phyloP scores from a whole-genome alignment of 2,113 vertebrate genomes.

The Promerops cafer region DNA sequence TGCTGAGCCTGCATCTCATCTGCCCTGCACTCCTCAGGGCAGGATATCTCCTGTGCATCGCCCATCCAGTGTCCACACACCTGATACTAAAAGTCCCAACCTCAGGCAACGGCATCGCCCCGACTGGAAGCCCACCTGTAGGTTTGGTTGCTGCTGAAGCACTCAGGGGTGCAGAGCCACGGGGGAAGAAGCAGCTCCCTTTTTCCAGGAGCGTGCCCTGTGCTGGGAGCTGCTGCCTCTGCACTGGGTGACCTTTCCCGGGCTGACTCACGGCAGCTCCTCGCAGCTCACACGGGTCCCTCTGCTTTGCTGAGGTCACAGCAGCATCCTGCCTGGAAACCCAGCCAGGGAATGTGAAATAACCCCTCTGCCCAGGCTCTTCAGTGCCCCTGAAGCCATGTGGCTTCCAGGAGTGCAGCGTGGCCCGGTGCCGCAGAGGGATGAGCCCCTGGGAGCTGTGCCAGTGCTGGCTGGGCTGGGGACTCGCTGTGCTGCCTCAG shows the following conservation, averaged over 20 bases:
- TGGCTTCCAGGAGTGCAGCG: neutral
- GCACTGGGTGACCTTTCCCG: neutral
- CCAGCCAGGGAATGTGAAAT: neutral
- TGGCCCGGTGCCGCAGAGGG: fast-evolving
- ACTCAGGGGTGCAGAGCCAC: fast-evolving
- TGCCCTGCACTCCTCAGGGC: no score
- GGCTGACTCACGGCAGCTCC: neutral
- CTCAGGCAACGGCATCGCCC: fast-evolving
- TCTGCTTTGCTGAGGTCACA: neutral
- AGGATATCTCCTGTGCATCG: neutral
- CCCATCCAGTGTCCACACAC: fast-evolving
- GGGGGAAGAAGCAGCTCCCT: neutral
- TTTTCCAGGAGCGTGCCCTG: neutral
- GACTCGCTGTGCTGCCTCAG: neutral
- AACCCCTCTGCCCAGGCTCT: fast-evolving
- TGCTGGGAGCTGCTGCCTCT: fast-evolving
- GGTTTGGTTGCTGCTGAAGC: neutral
- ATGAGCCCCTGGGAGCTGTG: neutral
- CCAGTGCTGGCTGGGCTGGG: neutral
- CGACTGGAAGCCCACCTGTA: fast-evolving
- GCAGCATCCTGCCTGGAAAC: neutral
- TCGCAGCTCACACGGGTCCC: neutral
- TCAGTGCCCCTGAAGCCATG: neutral
- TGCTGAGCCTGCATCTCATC: fast-evolving
- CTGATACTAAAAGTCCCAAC: neutral